Evolutionary conservation across 2,113 vertebrate genomes (phyloP), one percentile per base, ranked within the genome.

Genomic region (Falcunculus frontatus): DNA sequence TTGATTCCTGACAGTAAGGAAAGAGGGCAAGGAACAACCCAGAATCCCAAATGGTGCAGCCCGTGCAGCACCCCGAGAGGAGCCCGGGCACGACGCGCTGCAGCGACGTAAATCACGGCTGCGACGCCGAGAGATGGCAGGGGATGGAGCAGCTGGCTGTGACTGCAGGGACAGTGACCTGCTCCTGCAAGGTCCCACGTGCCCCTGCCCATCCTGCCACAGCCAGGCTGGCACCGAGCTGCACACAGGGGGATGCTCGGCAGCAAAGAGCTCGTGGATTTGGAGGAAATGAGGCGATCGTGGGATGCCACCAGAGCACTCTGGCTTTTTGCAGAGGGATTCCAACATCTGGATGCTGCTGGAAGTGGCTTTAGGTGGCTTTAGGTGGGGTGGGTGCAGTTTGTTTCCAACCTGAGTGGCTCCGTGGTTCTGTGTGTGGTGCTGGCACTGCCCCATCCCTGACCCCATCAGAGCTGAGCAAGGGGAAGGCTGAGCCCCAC

Each of bases 1-100:
- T 44, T 44, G 92, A 57, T 94, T 95, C 88, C 95, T 95, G 95
- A 90, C 92, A 90, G 93, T 33, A 49, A 96, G 95, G 83, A 92
- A 92, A 49, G 90, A 96, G 95, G 95, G 85, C 92, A 89, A 12
- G 88, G 42, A 85, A 57, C 67, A 95, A 4, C 81, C 74, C 81
- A n/a, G 91, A 91, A 89, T 97, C 81, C 22, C 8, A 41, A 82
- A 64, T 13, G 93, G 50, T 26, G 39, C 83, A 62, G 82, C 67
- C 77, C 32, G 15, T 14, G 42, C 79, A 26, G 87, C 87, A 67
- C 75, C 87, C 73, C 17, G 7, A 30, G 16, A 50, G 3, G 0
- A 33, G 73, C 46, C 70, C 3, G 56, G 77, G 84, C 60, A 26
- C 19, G 50, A 1, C 15, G 3, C 11, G 46, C 92, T 55, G 92